Conservation (phyloP, 2,888 invertebrate genomes). For the Tetragonula carbonaria region DNA sequence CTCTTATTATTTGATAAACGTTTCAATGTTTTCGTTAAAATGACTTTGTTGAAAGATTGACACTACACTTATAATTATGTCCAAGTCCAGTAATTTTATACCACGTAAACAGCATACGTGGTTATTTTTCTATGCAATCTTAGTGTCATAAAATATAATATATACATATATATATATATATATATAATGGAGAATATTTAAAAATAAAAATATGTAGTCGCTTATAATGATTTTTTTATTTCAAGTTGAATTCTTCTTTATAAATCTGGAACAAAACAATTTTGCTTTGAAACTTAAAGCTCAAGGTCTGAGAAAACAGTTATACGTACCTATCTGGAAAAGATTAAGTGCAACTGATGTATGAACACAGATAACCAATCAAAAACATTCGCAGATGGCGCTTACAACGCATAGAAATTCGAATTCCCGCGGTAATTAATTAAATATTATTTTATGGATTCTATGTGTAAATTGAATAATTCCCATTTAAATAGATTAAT, state of each 20-base stretch:
- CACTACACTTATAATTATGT: neutral
- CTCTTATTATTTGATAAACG: neutral
- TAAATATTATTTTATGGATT: slow-evolving; percentile 8
- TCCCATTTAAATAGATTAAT: neutral
- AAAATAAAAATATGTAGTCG: neutral
- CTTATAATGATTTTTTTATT: neutral
- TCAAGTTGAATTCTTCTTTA: neutral
- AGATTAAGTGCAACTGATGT: neutral
- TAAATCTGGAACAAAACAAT: neutral
- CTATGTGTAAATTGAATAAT: neutral
- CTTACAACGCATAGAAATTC: slow-evolving; percentile 18
- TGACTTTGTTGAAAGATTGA: slow-evolving; percentile 4
- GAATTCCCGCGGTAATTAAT: slow-evolving; percentile 30
- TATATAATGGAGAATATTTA: neutral
- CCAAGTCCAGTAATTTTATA: slow-evolving; percentile 33
- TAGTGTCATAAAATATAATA: neutral
- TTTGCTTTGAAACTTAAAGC: neutral
- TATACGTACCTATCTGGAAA: slow-evolving; percentile 1
- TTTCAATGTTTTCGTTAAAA: neutral
- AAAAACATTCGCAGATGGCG: slow-evolving; percentile 31
- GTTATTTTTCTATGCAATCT: slow-evolving; percentile 3
- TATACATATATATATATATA: too few species aligned
- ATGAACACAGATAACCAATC: neutral
- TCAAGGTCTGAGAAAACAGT: neutral
- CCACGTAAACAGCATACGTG: slow-evolving; percentile 47